Conservation (phyloP, 2,888 invertebrate species). For the Globia sparganii region DNA sequence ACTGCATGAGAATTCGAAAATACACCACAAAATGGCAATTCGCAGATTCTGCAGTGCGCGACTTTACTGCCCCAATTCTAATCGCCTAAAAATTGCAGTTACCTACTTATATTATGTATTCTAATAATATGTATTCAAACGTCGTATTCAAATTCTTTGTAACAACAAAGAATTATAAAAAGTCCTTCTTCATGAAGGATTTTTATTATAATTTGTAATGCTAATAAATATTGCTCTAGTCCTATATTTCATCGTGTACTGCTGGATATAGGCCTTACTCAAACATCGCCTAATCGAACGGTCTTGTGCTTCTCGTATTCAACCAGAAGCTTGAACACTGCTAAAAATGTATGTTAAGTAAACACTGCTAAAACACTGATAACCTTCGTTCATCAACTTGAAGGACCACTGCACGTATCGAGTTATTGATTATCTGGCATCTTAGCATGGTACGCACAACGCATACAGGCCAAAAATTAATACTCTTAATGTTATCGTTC, state of each 20-base stretch:
- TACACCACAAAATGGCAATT: neutral
- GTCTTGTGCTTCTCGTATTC: neutral
- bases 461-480: neutral
- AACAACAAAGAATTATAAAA: too few species aligned
- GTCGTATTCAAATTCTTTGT: too few species aligned
- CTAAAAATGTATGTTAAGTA: too few species aligned
- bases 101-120: neutral
- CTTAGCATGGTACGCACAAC: neutral
- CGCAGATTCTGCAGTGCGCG: neutral
- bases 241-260: too few species aligned
- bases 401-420: neutral
- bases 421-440: neutral
- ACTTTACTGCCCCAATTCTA: neutral
- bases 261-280: too few species aligned
- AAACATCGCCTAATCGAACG: neutral
- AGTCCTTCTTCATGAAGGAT: neutral
- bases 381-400: neutral
- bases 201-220: neutral
- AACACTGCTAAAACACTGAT: too few species aligned
- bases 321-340: too few species aligned
- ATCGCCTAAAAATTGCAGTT: neutral
- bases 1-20: neutral
- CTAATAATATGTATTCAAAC: neutral
- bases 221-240: neutral
- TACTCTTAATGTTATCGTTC: neutral